Base-by-base conservation (phyloP, 2,113 vertebrate genomes). In the Etia nguti region DNA sequence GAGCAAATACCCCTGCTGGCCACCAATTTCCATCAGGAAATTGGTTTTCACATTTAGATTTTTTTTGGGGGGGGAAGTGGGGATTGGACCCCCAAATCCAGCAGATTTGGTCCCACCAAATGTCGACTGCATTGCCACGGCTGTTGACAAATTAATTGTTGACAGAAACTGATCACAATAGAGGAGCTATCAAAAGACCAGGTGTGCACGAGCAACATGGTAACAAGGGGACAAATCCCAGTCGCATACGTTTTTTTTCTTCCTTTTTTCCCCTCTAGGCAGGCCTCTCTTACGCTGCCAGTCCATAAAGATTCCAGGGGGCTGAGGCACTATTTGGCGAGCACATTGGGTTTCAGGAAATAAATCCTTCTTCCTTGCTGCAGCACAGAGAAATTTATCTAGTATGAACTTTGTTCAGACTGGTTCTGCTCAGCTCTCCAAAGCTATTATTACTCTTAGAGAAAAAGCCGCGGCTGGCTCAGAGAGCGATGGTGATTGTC, bases 261-360 rank as follows among this genome's bases (percentile, higher is more conserved):
- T 5, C 2, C 26, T n/a, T 57, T 86, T 82, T 59, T 2, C 82
- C 88, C 85, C 83, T 88, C 54, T n/a, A 75, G 73, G 60, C 86
- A 65, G 80, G 89, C 89, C 93, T 86, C 84, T 56, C 89, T 90
- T 70, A 79, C 83, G 83, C 88, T 90, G 91, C 88, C 92, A 90
- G 90, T 93, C 89, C 80, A 93, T 92, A 93, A 94, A 94, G 94
- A 95, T 94, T 95, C 92, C 93, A 91, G 90, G 41, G 24, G 82
- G 90, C 91, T 93, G 91, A 94, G 92, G 90, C 85, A 91, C 82
- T 84, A 68, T 90, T 95, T 95, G 95, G 94, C 92, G 38, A 88
- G 90, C 68, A 38, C 80, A 75, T 77, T 55, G 75, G 90, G 46
- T 87, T 92, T 41, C 80, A 54, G 86, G 85, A 92, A 93, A 95